Percentiles rank a stretch among this genome's conserved stretches.
Evolutionary conservation across 1,140 invertebrate genomes (phyloP).

Genomic region (Drosophila murphyi): DNA sequence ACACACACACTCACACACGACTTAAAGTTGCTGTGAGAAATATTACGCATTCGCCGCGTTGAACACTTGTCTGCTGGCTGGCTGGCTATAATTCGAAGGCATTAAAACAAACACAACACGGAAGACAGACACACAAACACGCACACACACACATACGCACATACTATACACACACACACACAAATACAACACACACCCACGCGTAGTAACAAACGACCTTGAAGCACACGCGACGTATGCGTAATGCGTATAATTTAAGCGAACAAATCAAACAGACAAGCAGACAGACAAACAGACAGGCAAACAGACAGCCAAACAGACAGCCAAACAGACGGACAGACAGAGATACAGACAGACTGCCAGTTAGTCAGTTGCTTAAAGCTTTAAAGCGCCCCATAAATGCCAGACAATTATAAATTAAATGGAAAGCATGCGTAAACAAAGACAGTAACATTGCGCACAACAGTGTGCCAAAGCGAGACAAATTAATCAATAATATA

Average conservation of each 20-base stretch:
- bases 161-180: slow-evolving; percentile 1
- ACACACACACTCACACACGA: neutral
- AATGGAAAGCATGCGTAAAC: slow-evolving; percentile 34
- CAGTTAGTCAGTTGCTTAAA: slow-evolving; percentile 14
- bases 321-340: neutral
- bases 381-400: slow-evolving; percentile 18
- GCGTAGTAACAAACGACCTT: slow-evolving; percentile 28
- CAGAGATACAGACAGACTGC: neutral
- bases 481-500: slow-evolving; percentile 65
- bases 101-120: slow-evolving; percentile 9
- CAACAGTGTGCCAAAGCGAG: neutral
- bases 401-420: slow-evolving; percentile 53
- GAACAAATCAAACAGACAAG: slow-evolving; percentile 18
- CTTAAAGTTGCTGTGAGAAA: slow-evolving; percentile 31
- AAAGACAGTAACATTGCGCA: neutral
- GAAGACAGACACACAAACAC: slow-evolving; percentile 11
- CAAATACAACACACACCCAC: neutral
- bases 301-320: too few species aligned
- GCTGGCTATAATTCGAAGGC: slow-evolving; percentile 25
- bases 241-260: slow-evolving; percentile 17
- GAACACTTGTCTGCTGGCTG: slow-evolving; percentile 29
- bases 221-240: slow-evolving; percentile 47
- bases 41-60: slow-evolving; percentile 43
- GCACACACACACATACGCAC: neutral
- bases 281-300: neutral